A percentile compares a stretch with the other conserved stretches of the same genome.
phyloP scores from a whole-genome alignment of 2,888 invertebrate genomes.

The Eilema depressum region DNA sequence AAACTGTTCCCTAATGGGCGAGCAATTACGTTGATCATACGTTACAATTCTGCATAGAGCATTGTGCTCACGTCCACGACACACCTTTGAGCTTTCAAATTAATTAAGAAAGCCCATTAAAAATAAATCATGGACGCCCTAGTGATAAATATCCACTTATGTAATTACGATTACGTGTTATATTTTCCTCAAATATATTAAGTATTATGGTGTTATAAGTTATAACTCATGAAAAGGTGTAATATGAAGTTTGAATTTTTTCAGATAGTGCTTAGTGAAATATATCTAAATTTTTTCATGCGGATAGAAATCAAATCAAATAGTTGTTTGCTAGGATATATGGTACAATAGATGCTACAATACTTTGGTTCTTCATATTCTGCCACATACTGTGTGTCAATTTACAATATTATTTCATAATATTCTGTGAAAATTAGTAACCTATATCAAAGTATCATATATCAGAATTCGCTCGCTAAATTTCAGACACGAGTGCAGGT shows the following conservation, averaged over 20 bases:
- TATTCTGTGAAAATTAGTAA: no score
- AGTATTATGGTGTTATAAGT: neutral
- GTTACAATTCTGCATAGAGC: constrained; percentile 18
- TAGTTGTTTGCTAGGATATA: no score
- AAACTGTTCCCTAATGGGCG: constrained; percentile 12
- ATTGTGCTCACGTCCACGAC: constrained; percentile 9
- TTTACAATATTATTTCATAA: no score
- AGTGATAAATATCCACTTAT: constrained; percentile 46
- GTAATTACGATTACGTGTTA: constrained; percentile 40
- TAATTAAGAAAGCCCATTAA: constrained; percentile 36
- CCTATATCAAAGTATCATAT: no score
- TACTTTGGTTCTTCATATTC: no score
- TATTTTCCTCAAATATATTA: constrained; percentile 3
- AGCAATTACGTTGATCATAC: constrained; percentile 23
- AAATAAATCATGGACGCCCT: constrained; percentile 47
- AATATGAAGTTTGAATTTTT: neutral
- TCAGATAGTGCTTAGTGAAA: neutral
- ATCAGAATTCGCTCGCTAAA: no score
- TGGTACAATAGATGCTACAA: no score
- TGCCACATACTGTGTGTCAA: no score
- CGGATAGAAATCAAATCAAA: no score
- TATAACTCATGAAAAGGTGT: neutral
- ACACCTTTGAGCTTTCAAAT: constrained; percentile 41
- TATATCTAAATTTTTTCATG: neutral
- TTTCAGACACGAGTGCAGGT: no score